Conservation (phyloP, 1,140 invertebrate species). For the Epicauta chinensis region DNA sequence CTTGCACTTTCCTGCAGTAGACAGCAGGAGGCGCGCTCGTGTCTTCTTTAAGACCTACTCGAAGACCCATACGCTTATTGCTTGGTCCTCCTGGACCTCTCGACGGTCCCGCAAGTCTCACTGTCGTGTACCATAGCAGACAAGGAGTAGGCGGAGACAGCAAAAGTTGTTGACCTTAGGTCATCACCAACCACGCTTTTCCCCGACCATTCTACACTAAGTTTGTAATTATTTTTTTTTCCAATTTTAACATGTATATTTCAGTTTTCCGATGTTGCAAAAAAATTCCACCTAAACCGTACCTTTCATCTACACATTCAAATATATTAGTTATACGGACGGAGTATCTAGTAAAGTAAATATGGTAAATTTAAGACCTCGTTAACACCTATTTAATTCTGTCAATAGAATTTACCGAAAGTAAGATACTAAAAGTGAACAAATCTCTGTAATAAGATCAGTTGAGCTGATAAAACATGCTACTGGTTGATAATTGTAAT, state of each 20-base stretch:
- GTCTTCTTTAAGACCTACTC: conserved; percentile 9
- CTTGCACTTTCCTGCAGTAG: conserved; percentile 39
- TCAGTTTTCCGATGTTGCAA: too few relatives aligned
- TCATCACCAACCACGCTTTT: conserved; percentile 32
- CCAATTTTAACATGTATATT: too few relatives aligned
- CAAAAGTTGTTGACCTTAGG: conserved; percentile 43
- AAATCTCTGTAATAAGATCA: conserved; percentile 22
- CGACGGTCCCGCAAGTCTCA: conserved; percentile 19
- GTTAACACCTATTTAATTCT: too few relatives aligned
- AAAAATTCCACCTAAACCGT: too few relatives aligned
- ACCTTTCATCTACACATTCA: too few relatives aligned
- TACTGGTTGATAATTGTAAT: conserved; percentile 35
- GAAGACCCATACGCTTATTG: conserved; percentile 9
- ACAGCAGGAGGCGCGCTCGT: conserved; percentile 14
- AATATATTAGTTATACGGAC: too few relatives aligned
- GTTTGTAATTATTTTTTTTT: conserved; percentile 24
- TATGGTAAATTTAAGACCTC: too few relatives aligned
- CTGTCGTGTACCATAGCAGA: conserved; percentile 35
- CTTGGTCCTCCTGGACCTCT: conserved; percentile 18
- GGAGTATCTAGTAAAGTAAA: too few relatives aligned
- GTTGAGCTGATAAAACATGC: conserved; percentile 25
- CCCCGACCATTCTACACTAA: conserved; percentile 22
- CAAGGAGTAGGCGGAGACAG: conserved; percentile 40
- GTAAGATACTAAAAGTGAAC: not conserved
- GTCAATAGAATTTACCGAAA: too few relatives aligned